A percentile compares a stretch with the other conserved stretches of the same genome.
phyloP scores from a whole-genome alignment of 2,797 vertebrate genomes.

The Neopelma chrysocephalum region DNA sequence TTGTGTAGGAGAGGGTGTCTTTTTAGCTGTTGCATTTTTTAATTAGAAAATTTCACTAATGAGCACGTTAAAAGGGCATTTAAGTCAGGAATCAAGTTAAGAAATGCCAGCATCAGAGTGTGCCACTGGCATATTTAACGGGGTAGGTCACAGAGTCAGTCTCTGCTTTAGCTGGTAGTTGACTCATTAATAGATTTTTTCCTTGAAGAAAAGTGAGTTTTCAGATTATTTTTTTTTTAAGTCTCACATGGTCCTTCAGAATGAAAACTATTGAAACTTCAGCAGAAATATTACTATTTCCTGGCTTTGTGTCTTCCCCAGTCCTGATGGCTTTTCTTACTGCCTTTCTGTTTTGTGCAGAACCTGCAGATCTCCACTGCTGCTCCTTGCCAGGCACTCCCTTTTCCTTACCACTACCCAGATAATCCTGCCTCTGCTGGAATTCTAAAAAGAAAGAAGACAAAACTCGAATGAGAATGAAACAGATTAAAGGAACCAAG shows the following conservation, averaged over 20 bases:
- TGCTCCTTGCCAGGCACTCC: neutral
- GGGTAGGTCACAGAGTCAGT: conserved; percentile 6
- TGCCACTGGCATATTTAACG: conserved; percentile 4
- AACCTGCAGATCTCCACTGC: neutral
- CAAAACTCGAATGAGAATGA: neutral
- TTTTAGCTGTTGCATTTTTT: conserved; percentile 28
- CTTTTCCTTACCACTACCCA: neutral
- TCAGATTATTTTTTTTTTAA: neutral
- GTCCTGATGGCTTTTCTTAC: neutral
- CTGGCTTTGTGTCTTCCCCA: neutral
- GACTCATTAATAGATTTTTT: conserved; percentile 6
- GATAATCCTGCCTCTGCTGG: neutral
- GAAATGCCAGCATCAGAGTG: conserved; percentile 24
- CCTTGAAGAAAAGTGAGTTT: neutral
- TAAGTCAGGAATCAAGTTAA: conserved; percentile 50
- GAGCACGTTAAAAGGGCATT: conserved; percentile 46
- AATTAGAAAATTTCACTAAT: conserved; percentile 60
- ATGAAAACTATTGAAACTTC: neutral
- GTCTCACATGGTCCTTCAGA: neutral
- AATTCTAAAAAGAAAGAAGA: neutral
- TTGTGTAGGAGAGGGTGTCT: neutral
- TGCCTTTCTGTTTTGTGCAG: neutral
- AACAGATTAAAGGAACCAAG: neutral
- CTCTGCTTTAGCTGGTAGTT: neutral
- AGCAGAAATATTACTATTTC: neutral